Evolutionary conservation across 2,797 vertebrate species (phyloP).

Genomic region (Octomys mimax): DNA sequence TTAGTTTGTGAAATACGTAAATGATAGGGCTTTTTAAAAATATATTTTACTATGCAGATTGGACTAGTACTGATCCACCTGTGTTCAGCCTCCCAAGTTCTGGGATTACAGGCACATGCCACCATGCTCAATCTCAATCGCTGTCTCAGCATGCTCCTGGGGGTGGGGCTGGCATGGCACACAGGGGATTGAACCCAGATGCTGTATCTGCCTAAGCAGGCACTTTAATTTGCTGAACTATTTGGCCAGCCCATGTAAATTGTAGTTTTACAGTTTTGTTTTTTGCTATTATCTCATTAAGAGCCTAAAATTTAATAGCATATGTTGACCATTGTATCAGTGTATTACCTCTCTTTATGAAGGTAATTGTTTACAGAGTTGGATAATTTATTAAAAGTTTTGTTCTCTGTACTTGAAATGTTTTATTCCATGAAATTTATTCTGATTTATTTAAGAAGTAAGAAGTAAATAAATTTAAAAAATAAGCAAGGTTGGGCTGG

Average conservation of each 20-base stretch:
- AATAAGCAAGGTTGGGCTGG: conserved; percentile 36
- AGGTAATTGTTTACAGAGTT: not conserved
- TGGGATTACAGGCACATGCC: too few relatives aligned
- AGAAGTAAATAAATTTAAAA: not conserved
- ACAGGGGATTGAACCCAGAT: too few relatives aligned
- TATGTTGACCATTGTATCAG: not conserved
- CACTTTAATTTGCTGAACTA: too few relatives aligned
- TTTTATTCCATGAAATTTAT: conserved; percentile 48
- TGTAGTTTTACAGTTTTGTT: conserved; percentile 40
- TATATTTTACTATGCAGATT: too few relatives aligned
- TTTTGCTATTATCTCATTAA: conserved; percentile 16
- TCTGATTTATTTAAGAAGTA: conserved; percentile 50
- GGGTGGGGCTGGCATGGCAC: too few relatives aligned
- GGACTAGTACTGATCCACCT: too few relatives aligned
- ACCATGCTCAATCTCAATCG: too few relatives aligned
- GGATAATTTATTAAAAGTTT: conserved; percentile 31
- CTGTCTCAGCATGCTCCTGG: too few relatives aligned
- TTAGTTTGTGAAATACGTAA: conserved; percentile 14
- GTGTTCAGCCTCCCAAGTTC: too few relatives aligned
- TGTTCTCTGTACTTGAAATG: conserved; percentile 39
- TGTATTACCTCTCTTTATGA: conserved; percentile 43
- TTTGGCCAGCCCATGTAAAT: not conserved
- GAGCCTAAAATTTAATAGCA: conserved; percentile 10
- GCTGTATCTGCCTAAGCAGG: too few relatives aligned
- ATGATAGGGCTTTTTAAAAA: not conserved